Base-by-base conservation (phyloP, 2,113 vertebrate genomes). In the Plectropomus leopardus region DNA sequence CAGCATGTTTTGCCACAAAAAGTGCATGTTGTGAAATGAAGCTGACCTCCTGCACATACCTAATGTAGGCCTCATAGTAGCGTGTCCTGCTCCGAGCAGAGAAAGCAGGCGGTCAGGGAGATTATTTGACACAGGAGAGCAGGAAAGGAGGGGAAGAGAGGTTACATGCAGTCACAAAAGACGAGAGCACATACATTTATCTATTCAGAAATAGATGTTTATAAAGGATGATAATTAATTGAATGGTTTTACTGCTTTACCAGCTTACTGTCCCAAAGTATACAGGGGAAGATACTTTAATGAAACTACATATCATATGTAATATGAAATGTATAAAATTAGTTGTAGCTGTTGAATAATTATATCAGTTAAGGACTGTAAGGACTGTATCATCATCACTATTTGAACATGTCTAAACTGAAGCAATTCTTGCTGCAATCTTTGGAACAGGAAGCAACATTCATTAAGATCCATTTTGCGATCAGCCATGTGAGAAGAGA, bases 41-140 rank as follows among this genome's bases (percentile, higher is more conserved):
- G 24, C 24, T 48, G 23, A 64, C 60, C 40, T 74, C 30, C 50
- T 48, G 51, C 44, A 96, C 96, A 86, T 96, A 99, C 98, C 97
- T 97, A 94, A 97, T 93, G 42, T 97, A 98, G 90, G 96, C 93
- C 94, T 99, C 96, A 90, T 97, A 98, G 96, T 97, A 98, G 87
- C 96, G 96, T 24, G 96, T 95, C 95, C 97, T 98, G 93, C 11
- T 95, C 93, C 95, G 72, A 91, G 92, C 81, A 80, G 71, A 93
- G 78, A 79, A 85, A 54, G 10, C 40, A 28, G 55, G 69, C 55
- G 60, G 44, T 54, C 80, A 72, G 19, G 54, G 53, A 51, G 80
- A 32, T 70, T 24, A 36, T 32, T 60, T 69, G 16, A 42, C 74
- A 80, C 5, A 79, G 2, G 44, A 54, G 13, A 72, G 47, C 15